These are phyloP conservation scores for Allophyes oxyacanthae DNA, from an alignment of 2,888 invertebrate species.

Conservation along the genomic window DNA sequence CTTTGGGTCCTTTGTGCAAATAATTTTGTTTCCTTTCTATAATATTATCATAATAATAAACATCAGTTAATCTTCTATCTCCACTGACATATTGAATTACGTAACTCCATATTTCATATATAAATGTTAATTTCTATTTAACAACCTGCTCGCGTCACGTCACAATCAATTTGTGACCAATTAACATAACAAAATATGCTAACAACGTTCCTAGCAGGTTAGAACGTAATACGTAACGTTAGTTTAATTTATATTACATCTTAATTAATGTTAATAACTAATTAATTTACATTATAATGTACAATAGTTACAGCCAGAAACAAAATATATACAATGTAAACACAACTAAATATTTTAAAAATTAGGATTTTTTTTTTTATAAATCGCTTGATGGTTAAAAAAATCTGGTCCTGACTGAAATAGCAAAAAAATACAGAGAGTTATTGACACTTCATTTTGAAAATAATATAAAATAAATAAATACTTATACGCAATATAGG, in stretches of 20 bases:
- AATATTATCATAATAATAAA: no score
- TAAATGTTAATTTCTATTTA: conserved; percentile 42
- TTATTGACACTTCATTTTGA: no score
- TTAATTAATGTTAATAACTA: conserved; percentile 17
- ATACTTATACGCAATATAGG: no score
- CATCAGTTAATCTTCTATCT: conserved; percentile 10
- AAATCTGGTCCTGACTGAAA: no score
- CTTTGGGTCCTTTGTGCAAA: no score
- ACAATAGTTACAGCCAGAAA: conserved; percentile 19
- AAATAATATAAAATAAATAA: no score
- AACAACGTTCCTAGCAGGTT: conserved; percentile 48
- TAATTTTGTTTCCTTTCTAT: no score
- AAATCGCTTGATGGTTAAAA: no score
- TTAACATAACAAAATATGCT: conserved; percentile 39
- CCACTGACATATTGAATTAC: conserved; percentile 12
- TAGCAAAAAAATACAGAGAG: no score
- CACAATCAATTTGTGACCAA: conserved; percentile 18
- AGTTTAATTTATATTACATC: conserved; percentile 34
- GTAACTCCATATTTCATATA: conserved; percentile 31
- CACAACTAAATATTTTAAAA: no score
- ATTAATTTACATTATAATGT: conserved; percentile 27
- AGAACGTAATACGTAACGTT: conserved; percentile 32
- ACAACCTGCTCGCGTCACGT: conserved; percentile 19
- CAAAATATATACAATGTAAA: background rate
- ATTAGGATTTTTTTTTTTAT: no score